Percentiles rank a stretch among this genome's conserved stretches.
phyloP scores from a whole-genome alignment of 2,113 vertebrate genomes.

The Sinocyclocheilus grahami region DNA sequence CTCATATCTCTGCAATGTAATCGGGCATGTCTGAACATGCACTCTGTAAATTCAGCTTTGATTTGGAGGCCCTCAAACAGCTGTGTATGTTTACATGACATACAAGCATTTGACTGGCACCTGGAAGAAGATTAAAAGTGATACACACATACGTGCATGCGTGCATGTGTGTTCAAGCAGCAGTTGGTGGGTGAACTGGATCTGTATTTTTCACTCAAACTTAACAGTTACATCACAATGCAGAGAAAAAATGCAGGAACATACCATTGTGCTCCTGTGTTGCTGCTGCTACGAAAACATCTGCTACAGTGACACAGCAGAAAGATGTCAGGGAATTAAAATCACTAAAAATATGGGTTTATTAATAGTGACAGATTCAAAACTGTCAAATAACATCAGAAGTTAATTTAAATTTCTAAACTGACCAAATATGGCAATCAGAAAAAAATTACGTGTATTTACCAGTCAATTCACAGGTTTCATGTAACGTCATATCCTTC shows the following conservation, averaged over 20 bases:
- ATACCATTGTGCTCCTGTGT: background rate
- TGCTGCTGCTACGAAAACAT: background rate
- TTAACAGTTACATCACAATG: constrained; percentile 20
- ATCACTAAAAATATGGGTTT: background rate
- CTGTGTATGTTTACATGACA: constrained; percentile 20
- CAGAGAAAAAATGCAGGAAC: constrained; percentile 26
- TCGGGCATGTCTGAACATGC: constrained; percentile 21
- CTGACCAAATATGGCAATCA: too few species aligned
- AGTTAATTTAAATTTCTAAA: background rate
- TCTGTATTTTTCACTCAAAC: constrained; percentile 7
- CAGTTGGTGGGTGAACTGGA: constrained; percentile 1
- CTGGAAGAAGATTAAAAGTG: background rate
- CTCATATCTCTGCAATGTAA: constrained; percentile 30
- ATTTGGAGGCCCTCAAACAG: constrained; percentile 5
- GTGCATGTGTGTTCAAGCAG: background rate
- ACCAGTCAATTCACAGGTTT: background rate
- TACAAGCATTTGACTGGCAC: constrained; percentile 27
- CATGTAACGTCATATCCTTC: background rate
- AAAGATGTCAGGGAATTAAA: background rate
- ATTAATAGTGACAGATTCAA: background rate
- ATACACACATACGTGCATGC: too few species aligned
- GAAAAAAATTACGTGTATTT: background rate
- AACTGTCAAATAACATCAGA: background rate
- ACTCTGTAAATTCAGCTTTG: constrained; percentile 34
- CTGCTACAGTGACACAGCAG: background rate